Percentiles rank a stretch among this genome's conserved stretches.
phyloP scores from a whole-genome alignment of 2,113 vertebrate genomes.

The Hippocampus guttulatus region DNA sequence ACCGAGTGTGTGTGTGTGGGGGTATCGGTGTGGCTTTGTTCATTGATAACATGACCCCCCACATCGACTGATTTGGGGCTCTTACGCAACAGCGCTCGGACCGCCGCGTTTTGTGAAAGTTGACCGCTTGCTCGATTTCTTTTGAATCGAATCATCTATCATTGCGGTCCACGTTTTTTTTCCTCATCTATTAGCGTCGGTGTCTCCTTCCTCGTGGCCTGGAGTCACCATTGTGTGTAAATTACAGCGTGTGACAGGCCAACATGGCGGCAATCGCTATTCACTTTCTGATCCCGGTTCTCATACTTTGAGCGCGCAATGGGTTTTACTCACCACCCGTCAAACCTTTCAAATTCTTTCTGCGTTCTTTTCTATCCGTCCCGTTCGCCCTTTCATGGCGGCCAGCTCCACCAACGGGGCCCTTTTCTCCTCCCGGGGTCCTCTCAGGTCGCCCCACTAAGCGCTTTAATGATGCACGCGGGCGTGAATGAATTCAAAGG shows the following conservation, averaged over 20 bases:
- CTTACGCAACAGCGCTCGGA: constrained; percentile 34
- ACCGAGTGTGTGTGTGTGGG: constrained; percentile 18
- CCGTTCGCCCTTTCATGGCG: constrained; percentile 42
- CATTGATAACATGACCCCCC: constrained; percentile 57
- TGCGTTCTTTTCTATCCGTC: constrained; percentile 37
- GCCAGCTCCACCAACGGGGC: constrained; percentile 41
- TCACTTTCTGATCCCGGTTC: constrained; percentile 58
- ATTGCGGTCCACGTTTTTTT: constrained; percentile 56
- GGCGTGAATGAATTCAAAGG: constrained; percentile 58
- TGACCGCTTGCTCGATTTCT: constrained; percentile 15
- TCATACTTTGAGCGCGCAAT: constrained; percentile 35
- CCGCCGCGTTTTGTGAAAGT: constrained; percentile 38
- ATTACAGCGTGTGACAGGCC: constrained; percentile 62
- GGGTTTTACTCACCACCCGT: constrained; percentile 49
- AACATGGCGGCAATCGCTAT: constrained; percentile 49
- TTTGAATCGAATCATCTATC: constrained; percentile 26
- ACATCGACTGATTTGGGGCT: constrained; percentile 24
- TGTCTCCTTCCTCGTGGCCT: constrained; percentile 49
- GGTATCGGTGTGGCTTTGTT: constrained; percentile 40
- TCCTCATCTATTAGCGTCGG: constrained; percentile 68
- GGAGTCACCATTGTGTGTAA: constrained; percentile 51
- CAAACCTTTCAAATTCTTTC: constrained; percentile 38
- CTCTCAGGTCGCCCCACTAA: constrained; percentile 40
- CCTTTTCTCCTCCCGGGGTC: constrained; percentile 43
- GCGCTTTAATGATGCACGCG: constrained; percentile 49